These are phyloP conservation scores for Chrysotoxum bicinctum DNA, from an alignment of 2,888 invertebrate genomes.

Conservation along the genomic window DNA sequence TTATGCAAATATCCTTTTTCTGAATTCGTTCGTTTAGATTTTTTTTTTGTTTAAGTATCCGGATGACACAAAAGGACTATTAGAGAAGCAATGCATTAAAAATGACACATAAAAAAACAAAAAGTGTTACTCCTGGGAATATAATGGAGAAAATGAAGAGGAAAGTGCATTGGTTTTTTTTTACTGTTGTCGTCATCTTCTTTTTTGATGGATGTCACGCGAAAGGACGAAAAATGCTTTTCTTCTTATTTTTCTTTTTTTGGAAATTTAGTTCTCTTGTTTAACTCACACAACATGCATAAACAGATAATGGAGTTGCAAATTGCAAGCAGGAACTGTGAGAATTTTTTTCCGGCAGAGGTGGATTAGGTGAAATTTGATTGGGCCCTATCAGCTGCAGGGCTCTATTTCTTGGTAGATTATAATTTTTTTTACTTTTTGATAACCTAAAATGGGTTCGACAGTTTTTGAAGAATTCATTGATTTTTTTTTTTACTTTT, in stretches of 20 bases:
- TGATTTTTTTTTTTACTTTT: too few species aligned
- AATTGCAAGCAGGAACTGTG: background rate
- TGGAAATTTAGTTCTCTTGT: conserved; percentile 39
- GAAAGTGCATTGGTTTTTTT: conserved; percentile 11
- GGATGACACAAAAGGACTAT: conserved; percentile 44
- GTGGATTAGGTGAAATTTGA: background rate
- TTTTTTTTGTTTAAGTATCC: background rate
- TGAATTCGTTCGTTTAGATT: background rate
- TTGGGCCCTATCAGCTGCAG: background rate
- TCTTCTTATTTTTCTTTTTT: background rate
- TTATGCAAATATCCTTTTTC: conserved; percentile 52
- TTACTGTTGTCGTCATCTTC: background rate
- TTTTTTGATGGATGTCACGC: conserved; percentile 40
- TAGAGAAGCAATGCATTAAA: conserved; percentile 47
- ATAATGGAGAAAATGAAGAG: conserved; percentile 53
- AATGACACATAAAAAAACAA: conserved; percentile 38
- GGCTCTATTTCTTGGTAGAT: background rate
- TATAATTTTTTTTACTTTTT: background rate
- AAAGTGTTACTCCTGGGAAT: background rate
- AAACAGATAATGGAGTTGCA: conserved; percentile 38
- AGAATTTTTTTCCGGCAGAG: background rate
- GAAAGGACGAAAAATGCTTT: conserved; percentile 17
- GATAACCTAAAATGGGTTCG: background rate
- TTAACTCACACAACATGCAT: conserved; percentile 26
- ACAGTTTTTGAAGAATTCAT: too few species aligned